phyloP scores from a whole-genome alignment of 2,113 vertebrate genomes.

The Eretmochelys imbricata region DNA sequence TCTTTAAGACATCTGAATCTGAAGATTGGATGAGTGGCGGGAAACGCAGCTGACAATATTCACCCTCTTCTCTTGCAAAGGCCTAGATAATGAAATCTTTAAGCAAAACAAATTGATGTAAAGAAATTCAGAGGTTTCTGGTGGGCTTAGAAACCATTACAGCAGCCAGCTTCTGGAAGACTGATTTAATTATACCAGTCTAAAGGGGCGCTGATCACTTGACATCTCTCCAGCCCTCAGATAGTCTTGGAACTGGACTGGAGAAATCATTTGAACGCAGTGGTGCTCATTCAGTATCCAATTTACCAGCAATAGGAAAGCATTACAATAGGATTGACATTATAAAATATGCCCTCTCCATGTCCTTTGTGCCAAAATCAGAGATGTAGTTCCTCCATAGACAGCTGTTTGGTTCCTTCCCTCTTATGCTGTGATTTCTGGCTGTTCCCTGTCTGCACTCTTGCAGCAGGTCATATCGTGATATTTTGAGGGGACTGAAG shows the following conservation, averaged over 20 bases:
- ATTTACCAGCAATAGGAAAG: not conserved
- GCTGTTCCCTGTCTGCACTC: accelerated
- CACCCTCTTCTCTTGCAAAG: not conserved
- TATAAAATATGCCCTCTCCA: not conserved
- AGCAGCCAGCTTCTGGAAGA: not conserved
- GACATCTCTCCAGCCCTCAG: not conserved
- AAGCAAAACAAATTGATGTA: not conserved
- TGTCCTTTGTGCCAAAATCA: not conserved
- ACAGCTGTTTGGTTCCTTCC: not conserved
- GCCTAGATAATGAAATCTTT: slow-evolving; percentile 41
- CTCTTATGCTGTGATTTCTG: accelerated
- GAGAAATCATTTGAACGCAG: not conserved
- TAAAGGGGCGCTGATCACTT: not conserved
- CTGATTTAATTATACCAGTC: slow-evolving; percentile 4
- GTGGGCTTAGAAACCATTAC: slow-evolving; percentile 1
- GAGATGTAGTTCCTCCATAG: not conserved
- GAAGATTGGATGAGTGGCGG: not conserved
- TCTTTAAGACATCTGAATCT: slow-evolving; percentile 26
- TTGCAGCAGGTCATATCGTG: not conserved
- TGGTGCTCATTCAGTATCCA: accelerated
- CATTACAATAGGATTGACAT: not conserved
- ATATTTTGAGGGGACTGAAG: not conserved
- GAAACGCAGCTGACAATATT: not conserved
- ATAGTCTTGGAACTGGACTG: not conserved
- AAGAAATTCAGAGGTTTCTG: not conserved